phyloP scores from a whole-genome alignment of 2,888 invertebrate genomes.

The Pherbina coryleti region DNA sequence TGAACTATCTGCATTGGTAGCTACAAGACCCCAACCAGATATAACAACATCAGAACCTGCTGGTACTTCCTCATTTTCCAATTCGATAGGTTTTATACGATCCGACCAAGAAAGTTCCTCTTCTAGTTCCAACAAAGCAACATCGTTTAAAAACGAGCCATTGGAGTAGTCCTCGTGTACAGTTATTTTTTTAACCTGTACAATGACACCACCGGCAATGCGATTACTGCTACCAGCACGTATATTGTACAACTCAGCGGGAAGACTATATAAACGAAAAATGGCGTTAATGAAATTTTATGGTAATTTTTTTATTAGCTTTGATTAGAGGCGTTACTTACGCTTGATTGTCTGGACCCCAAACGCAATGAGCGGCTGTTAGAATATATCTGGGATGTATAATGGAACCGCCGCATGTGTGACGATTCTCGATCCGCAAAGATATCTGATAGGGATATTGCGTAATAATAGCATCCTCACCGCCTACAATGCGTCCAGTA shows the following conservation, averaged over 20 bases:
- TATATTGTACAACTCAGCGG: conserved; percentile 51
- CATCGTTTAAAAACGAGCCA: conserved; percentile 45
- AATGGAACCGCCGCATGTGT: conserved; percentile 57
- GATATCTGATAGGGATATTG: conserved; percentile 65
- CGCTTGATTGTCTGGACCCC: conserved; percentile 31
- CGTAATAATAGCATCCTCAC: conserved; percentile 54
- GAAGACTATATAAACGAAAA: conserved; percentile 40
- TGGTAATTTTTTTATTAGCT: not conserved
- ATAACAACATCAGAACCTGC: conserved; percentile 50
- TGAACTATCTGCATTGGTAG: conserved; percentile 46
- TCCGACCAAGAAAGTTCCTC: conserved; percentile 48
- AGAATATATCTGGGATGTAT: conserved; percentile 49
- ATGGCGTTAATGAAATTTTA: not conserved
- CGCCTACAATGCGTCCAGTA: conserved; percentile 52
- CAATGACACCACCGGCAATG: conserved; percentile 54
- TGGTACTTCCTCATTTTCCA: conserved; percentile 48
- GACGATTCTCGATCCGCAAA: conserved; percentile 46
- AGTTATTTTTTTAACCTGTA: conserved; percentile 50
- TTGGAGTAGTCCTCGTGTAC: conserved; percentile 48
- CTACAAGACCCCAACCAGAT: conserved; percentile 56
- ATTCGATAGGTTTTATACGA: conserved; percentile 47
- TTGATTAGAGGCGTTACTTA: conserved; percentile 25
- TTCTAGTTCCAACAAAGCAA: conserved; percentile 54
- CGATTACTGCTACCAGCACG: conserved; percentile 59
- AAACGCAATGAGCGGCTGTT: conserved; percentile 58